Base-by-base conservation (phyloP, 2,888 invertebrate species). In the Stenurella melanura region DNA sequence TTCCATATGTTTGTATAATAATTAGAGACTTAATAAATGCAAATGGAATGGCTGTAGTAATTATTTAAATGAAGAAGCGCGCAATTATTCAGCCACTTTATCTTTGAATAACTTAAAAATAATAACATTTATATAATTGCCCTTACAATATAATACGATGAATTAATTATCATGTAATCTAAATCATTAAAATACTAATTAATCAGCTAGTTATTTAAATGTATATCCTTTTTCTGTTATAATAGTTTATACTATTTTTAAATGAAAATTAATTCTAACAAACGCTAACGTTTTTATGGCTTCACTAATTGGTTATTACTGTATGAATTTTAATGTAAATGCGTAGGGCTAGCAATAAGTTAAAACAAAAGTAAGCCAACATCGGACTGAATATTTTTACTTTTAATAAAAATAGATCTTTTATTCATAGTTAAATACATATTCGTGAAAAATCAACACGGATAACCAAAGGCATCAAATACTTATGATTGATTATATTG, bases 11-110 rank as follows among this genome's bases (percentile, higher is more conserved):
- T 21, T 72, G 63, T 63, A 63, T 72, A 72, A 70, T 42, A 64
- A 67, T 60, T 50, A 54, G 30, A 18, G 54, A 11, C 34, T n/a
- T 63, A 72, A 72, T 30, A 61, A 85, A 80, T 81, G 72, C 63
- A 77, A 72, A 72, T 63, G 63, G 72, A 58, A 72, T 63, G 63
- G 17, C 19, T 72, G 72, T 72, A 82, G 77, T 81, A 81, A 84
- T 82, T 83, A 83, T 82, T 82, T 75, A 82, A 82, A 82, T 85
- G 82, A 83, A 81, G 82, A 79, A 77, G 77, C 78, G 79, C 75
- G 74, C 83, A 84, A 83, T 84, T 83, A 83, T 80, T 81, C 82
- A 83, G 73, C 78, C 81, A 75, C 77, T 83, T 83, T 81, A 84
- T 83, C 83, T 82, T 81, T 80, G 81, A 81, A 83, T 83, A 83